These are phyloP conservation scores for Pteromalus puparum DNA, from an alignment of 1,140 invertebrate genomes.

Conservation along the genomic window DNA sequence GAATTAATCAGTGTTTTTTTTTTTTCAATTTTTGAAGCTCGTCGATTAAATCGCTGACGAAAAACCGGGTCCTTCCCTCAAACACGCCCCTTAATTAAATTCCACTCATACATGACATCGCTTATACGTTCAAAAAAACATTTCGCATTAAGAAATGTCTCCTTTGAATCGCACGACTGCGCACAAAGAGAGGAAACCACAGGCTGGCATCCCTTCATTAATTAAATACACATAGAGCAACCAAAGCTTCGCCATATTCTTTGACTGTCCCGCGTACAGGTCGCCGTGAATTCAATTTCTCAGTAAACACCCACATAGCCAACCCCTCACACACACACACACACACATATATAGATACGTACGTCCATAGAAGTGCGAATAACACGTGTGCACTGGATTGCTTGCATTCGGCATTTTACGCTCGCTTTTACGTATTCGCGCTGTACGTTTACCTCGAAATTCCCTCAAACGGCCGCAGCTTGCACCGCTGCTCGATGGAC, in stretches of 20 bases:
- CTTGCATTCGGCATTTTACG: slow-evolving; percentile 8
- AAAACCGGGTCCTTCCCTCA: no score
- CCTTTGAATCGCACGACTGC: no score
- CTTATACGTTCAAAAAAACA: no score
- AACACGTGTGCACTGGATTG: background rate
- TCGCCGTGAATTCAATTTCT: background rate
- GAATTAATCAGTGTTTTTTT: no score
- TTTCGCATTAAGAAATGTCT: no score
- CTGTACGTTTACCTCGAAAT: background rate
- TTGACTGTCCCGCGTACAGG: background rate
- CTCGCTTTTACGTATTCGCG: background rate
- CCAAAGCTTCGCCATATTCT: background rate
- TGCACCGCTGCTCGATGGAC: background rate
- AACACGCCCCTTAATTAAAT: no score
- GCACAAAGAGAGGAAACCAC: no score
- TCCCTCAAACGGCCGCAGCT: background rate
- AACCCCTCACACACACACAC: background rate
- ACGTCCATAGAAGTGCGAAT: background rate
- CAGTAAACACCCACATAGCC: no score
- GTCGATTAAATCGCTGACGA: no score
- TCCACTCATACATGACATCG: no score
- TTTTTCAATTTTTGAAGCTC: no score
- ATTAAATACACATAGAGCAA: background rate
- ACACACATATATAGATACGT: no score
- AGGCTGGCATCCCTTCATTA: background rate